Base-by-base conservation (phyloP, 2,113 vertebrate genomes). In the Cygnus atratus region DNA sequence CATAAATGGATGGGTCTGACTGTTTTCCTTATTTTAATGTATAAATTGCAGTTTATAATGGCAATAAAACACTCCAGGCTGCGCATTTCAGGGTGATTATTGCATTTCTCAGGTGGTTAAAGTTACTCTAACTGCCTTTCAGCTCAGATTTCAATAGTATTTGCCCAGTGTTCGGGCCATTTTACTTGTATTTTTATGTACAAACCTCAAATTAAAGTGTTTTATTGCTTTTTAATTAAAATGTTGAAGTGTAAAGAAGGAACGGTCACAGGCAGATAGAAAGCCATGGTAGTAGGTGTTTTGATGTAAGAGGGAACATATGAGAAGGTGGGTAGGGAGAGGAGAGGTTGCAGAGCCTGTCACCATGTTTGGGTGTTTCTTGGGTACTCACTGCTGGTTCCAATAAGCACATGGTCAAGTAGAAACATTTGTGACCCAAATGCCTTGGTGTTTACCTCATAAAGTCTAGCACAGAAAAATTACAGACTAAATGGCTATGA, bases 171-270 rank as follows among this genome's bases (percentile, higher is more conserved):
- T 74, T 97, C 90, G 57, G 95, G 95, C 81, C 90, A 93, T 81
- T 92, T 91, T 95, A 97, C 89, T 97, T 96, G 95, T 96, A 71
- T 95, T 96, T 97, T 97, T 96, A 96, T 96, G 93, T 89, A 96
- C 91, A 94, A 94, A 96, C 93, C 90, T 96, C 95, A 97, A 97
- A 97, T 95, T 94, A 92, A 97, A 87, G 68, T 74, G 84, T 95
- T 97, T 97, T 97, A 97, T 96, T 97, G 94, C 94, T 96, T 97
- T 98, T 97, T 98, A 97, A 97, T 97, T 97, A 97, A 97, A 88
- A 92, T 10, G 81, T 93, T 97, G 79, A 91, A 95, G 79, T 90
- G 52, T 87, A 95, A 97, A 96, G 87, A 75, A 88, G 86, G 41
- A 92, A 87, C 26, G 89, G 80, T 83, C 89, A 18, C 93, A 90